These are phyloP conservation scores for Itoplectis maculator DNA, from an alignment of 2,888 invertebrate species.

Conservation along the genomic window DNA sequence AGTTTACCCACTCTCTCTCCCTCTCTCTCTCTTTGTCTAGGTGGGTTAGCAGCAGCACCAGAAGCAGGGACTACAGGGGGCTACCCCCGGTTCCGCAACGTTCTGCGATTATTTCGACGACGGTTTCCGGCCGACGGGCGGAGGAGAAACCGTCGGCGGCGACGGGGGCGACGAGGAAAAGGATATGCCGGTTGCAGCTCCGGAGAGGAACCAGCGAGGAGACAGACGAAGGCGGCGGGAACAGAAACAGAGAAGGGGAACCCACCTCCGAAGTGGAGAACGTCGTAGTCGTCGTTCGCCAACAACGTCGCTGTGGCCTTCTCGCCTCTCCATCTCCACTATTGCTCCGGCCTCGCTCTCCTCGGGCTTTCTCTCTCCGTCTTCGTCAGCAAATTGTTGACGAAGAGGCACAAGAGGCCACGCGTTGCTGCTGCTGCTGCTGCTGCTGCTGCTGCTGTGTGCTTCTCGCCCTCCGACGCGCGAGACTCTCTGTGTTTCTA, in stretches of 20 bases:
- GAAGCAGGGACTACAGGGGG: slow-evolving; percentile 33
- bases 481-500: slow-evolving; percentile 6
- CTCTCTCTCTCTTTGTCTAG: slow-evolving; percentile 47
- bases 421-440: slow-evolving; percentile 16
- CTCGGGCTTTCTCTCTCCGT: slow-evolving; percentile 51
- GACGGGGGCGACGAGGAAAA: slow-evolving; percentile 8
- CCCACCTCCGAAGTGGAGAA: slow-evolving; percentile 54
- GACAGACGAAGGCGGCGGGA: slow-evolving; percentile 15
- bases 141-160: slow-evolving; percentile 43
- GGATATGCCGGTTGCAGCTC: slow-evolving; percentile 25
- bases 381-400: slow-evolving; percentile 63
- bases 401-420: slow-evolving; percentile 50
- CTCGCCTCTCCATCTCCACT: slow-evolving; percentile 53
- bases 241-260: slow-evolving; percentile 34
- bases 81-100: slow-evolving; percentile 52
- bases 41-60: background rate
- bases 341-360: slow-evolving; percentile 61
- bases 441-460: slow-evolving; percentile 1
- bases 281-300: slow-evolving; percentile 9
- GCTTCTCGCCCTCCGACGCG: slow-evolving; percentile 15
- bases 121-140: slow-evolving; percentile 64
- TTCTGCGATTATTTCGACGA: slow-evolving; percentile 67
- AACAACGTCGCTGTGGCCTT: slow-evolving; percentile 48
- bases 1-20: slow-evolving; percentile 15
- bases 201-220: slow-evolving; percentile 20